Conservation (phyloP, 2,888 invertebrate genomes). For the Heliothis peltigera region DNA sequence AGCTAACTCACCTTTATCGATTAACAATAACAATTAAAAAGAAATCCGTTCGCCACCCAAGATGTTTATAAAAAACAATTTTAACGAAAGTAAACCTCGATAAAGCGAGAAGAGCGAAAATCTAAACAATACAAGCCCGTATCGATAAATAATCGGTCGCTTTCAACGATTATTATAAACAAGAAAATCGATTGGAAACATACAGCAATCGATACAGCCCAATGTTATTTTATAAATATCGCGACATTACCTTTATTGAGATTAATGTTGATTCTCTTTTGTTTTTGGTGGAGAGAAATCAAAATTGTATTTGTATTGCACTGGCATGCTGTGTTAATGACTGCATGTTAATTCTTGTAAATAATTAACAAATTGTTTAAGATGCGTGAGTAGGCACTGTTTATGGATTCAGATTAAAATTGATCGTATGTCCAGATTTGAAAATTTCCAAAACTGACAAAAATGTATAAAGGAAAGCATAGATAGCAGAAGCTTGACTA, state of each 20-base stretch:
- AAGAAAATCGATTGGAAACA: constrained; percentile 83
- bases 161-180: constrained; percentile 80
- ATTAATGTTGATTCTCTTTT: constrained; percentile 41
- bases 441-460: no score
- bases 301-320: constrained; percentile 8
- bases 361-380: no score
- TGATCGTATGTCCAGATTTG: no score
- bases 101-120: constrained; percentile 72
- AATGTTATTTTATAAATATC: constrained; percentile 70
- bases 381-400: no score
- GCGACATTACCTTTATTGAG: constrained; percentile 55
- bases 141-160: constrained; percentile 67
- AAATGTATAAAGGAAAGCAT: no score
- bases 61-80: constrained; percentile 81
- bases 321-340: no score
- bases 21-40: constrained; percentile 63
- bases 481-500: no score
- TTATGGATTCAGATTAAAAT: no score
- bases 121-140: constrained; percentile 68
- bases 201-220: constrained; percentile 65
- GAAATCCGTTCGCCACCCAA: constrained; percentile 55
- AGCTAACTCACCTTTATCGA: constrained; percentile 53
- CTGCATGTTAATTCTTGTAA: no score
- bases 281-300: constrained; percentile 20
- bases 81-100: constrained; percentile 79